Conservation (phyloP, 2,113 vertebrate genomes). For the Nestor notabilis region DNA sequence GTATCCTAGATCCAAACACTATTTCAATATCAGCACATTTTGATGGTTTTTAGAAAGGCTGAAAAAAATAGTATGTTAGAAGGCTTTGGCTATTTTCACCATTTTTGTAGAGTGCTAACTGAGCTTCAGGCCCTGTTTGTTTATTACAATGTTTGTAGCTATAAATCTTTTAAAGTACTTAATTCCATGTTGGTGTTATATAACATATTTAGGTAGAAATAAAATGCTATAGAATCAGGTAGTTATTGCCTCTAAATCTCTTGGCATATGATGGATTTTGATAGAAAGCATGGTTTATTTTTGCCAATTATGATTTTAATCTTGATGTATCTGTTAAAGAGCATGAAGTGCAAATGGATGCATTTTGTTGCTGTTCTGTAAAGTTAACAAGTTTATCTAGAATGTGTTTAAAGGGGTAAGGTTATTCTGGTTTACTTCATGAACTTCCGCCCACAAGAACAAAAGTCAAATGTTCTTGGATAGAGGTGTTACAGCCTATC, state of each 20-base stretch:
- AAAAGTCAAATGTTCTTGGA: not conserved
- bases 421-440: slow-evolving; percentile 15
- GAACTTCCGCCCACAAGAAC: not conserved
- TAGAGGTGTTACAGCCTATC: not conserved
- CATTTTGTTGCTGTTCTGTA: not conserved
- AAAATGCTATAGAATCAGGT: not conserved
- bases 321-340: not conserved
- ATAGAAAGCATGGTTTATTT: not conserved
- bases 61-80: not conserved
- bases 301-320: not conserved
- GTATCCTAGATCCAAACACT: not conserved
- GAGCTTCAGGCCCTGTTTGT: not conserved
- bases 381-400: not conserved
- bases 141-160: not conserved
- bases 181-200: not conserved
- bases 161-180: not conserved
- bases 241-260: not conserved
- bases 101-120: not conserved
- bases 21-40: not conserved
- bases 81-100: not conserved
- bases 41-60: not conserved
- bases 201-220: not conserved
- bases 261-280: not conserved
- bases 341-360: not conserved
- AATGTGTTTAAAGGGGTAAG: not conserved